These are phyloP conservation scores for Aepyceros melampus DNA, from an alignment of 2,113 vertebrate species.

Conservation along the genomic window DNA sequence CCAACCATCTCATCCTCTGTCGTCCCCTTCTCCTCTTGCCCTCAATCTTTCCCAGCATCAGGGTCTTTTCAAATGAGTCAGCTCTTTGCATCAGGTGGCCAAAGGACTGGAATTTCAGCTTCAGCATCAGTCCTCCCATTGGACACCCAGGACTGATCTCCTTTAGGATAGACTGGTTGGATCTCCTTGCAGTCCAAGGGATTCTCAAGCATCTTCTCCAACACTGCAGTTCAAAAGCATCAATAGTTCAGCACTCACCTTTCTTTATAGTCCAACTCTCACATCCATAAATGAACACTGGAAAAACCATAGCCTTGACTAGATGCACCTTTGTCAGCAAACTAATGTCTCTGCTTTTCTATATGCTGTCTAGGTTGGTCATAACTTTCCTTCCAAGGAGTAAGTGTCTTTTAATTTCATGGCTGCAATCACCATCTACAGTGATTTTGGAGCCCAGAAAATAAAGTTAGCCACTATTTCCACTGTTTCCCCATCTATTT, in stretches of 20 bases:
- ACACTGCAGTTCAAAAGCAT: neutral
- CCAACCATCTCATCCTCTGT: neutral
- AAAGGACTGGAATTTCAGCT: neutral
- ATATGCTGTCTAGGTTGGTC: neutral
- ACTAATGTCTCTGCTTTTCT: neutral
- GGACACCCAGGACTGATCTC: neutral
- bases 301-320: neutral
- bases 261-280: neutral
- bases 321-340: neutral
- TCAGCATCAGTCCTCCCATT: neutral
- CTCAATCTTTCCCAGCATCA: neutral
- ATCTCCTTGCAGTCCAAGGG: neutral
- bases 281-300: neutral
- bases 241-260: fast-evolving
- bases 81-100: neutral
- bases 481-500: neutral
- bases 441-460: neutral
- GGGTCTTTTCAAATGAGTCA: neutral
- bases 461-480: neutral
- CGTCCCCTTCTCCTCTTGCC: neutral
- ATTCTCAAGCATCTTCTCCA: neutral
- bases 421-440: neutral
- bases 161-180: neutral
- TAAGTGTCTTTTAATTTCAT: neutral
- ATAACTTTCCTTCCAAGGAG: neutral